These are phyloP conservation scores for Mesitornis unicolor DNA, from an alignment of 2,113 vertebrate species.

Conservation along the genomic window DNA sequence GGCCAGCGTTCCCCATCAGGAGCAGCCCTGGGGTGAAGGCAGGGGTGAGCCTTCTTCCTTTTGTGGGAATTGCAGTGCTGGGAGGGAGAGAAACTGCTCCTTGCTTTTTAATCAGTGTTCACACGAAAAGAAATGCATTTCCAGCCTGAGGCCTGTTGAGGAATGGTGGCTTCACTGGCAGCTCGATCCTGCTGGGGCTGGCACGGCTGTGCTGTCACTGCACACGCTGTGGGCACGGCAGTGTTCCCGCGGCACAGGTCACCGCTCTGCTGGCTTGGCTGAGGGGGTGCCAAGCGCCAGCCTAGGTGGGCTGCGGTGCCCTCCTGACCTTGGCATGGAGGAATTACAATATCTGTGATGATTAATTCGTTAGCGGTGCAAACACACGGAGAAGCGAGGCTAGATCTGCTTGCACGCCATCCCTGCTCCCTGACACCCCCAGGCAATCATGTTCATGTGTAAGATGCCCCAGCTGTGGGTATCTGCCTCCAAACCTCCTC, in stretches of 20 bases:
- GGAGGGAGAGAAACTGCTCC: not conserved
- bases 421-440: not conserved
- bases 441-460: accelerated
- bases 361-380: no score
- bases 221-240: accelerated
- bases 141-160: not conserved
- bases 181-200: not conserved
- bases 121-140: not conserved
- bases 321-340: not conserved
- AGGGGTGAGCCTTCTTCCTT: not conserved
- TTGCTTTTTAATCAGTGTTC: not conserved
- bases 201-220: accelerated
- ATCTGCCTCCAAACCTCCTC: not conserved
- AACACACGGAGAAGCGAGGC: no score
- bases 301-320: not conserved
- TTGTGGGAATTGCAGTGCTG: not conserved
- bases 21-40: slow-evolving; percentile 5
- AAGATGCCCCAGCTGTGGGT: not conserved
- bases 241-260: not conserved
- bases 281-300: not conserved
- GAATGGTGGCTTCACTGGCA: not conserved
- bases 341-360: no score
- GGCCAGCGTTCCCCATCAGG: not conserved
- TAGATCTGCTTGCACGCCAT: not conserved
- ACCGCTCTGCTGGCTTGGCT: not conserved